Base-by-base conservation (phyloP, 2,113 vertebrate genomes). In the Clarias gariepinus region DNA sequence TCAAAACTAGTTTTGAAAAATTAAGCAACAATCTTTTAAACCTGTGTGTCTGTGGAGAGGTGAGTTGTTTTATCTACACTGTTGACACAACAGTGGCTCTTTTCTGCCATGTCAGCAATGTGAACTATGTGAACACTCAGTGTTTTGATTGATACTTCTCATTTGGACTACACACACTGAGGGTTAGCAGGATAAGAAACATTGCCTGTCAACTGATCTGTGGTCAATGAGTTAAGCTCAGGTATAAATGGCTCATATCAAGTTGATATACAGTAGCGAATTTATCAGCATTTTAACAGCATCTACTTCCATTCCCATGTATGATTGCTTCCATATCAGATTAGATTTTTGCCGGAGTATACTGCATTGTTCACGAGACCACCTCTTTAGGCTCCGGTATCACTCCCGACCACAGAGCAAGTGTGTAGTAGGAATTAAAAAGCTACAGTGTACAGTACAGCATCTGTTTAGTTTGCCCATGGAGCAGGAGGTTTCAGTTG, bases 1-100 rank as follows among this genome's bases (percentile, higher is more conserved):
- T 47, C 36, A 11, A 47, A 23, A 18, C 0, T 41, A 41, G 36
- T 52, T 74, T 47, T 52, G 11, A 10, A 25, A 74, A 60, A 74
- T 74, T 6, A 15, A 21, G 36, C 11, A 11, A 11, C 12, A 47
- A 12, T 18, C 55, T 25, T 18, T 47, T 57, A 25, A 8, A 61
- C 11, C 12, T 52, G 47, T 58, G 36, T 21, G 47, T 36, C 28
- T 57, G 15, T 84, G n/a, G 41, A 47, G 15, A 33, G 25, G 18
- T 68, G 28, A 71, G 28, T 36, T 74, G 73, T 83, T 86, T 68
- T 68, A 57, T 68, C 47, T 52, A 15, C 23, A 6, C 30, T 85
- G 82, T 89, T 89, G 78, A 82, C 71, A 86, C 74, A 89, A 87
- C 88, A 87, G 61, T 28, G 19, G 30, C 25, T 63, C 85, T 85